Conservation (phyloP, 2,113 vertebrate genomes). For the Dendropsophus ebraccatus region DNA sequence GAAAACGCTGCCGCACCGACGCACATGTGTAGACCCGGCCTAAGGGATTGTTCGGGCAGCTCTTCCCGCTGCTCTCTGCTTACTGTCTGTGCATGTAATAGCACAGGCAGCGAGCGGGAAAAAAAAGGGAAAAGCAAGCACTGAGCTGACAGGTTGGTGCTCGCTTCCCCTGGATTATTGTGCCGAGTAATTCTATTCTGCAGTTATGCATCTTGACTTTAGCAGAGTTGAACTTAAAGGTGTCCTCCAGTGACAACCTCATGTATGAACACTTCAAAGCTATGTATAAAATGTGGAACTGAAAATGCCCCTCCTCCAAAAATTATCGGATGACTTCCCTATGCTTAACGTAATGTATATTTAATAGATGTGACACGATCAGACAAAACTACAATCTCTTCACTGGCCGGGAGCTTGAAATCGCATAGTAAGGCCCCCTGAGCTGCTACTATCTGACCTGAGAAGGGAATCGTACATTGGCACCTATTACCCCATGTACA, state of each 20-base stretch:
- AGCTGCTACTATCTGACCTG: neutral
- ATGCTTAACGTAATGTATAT: neutral
- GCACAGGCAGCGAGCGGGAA: too few relatives aligned
- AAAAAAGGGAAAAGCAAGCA: too few relatives aligned
- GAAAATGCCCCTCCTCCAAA: neutral
- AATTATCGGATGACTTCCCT: neutral
- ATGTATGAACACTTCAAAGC: neutral
- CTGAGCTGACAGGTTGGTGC: too few relatives aligned
- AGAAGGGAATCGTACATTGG: neutral
- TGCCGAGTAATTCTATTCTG: too few relatives aligned
- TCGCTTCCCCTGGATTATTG: too few relatives aligned
- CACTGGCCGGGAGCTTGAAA: neutral
- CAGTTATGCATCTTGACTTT: too few relatives aligned
- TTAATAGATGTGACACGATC: neutral
- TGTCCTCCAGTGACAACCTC: neutral
- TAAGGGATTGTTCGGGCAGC: too few relatives aligned
- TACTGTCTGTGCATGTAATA: too few relatives aligned
- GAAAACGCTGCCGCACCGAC: too few relatives aligned
- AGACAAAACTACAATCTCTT: neutral
- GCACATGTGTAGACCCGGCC: too few relatives aligned
- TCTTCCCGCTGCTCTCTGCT: too few relatives aligned
- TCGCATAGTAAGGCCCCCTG: neutral
- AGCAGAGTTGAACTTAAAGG: neutral
- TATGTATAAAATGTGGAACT: neutral
- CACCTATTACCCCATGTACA: neutral